Evolutionary conservation across 2,797 vertebrate genomes (phyloP).

Genomic region (Eulemur coronatus): DNA sequence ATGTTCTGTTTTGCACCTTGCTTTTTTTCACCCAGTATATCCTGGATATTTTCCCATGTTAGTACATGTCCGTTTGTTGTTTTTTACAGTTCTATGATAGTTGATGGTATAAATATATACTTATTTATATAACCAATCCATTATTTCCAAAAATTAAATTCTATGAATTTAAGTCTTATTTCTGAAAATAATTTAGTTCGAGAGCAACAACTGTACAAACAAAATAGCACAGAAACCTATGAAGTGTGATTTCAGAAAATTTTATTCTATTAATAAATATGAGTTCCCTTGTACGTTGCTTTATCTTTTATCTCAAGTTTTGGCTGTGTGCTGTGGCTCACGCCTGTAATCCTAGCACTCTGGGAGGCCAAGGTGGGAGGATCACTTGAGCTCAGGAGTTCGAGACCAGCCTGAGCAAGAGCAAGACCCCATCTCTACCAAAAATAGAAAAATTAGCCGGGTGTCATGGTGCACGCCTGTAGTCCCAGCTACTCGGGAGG

Average conservation of each 20-base stretch:
- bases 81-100: neutral
- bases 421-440: too few relatives aligned
- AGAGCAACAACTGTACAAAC: neutral
- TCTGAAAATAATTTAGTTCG: neutral
- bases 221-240: neutral
- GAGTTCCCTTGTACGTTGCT: neutral
- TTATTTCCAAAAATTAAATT: neutral
- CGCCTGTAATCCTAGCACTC: too few relatives aligned
- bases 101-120: neutral
- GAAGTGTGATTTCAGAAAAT: neutral
- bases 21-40: neutral
- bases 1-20: neutral
- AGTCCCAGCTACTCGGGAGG: too few relatives aligned
- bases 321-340: too few relatives aligned
- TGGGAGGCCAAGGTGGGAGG: too few relatives aligned
- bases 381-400: too few relatives aligned
- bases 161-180: neutral
- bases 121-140: neutral
- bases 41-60: neutral
- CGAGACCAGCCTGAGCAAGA: too few relatives aligned
- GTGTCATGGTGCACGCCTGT: too few relatives aligned
- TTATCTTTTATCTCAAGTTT: constrained; percentile 37
- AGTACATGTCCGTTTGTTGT: neutral
- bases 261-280: neutral
- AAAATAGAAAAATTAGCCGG: too few relatives aligned